Evolutionary conservation across 2,797 vertebrate species (phyloP), one percentile per base, ranked within the genome.

Genomic region (Muscicapa comitata): DNA sequence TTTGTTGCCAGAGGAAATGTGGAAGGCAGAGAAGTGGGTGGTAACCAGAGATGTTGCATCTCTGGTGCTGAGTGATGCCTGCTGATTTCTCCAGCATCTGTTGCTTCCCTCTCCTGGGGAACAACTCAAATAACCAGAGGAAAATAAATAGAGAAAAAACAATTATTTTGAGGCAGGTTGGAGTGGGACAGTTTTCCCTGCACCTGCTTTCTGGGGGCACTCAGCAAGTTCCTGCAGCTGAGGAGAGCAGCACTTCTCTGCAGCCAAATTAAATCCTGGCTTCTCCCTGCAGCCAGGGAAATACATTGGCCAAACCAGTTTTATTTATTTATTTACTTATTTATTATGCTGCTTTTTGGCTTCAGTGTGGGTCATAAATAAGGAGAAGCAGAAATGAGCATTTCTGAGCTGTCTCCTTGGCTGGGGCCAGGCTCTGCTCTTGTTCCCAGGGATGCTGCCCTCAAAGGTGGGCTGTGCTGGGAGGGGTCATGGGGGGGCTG

Each of bases 371-470:
- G 38, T 74, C 35, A 23, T 77, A 80, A 83, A 77, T 75, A 40
- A 53, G 0, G 0, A 58, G 38, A 70, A 59, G 81, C 57, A 87
- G 87, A 53, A 86, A 57, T 0, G 0, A 90, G 29, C 4, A 5
- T 76, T 2, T 24, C 71, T 53, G 7, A 82, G 7, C 20, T 51
- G 53, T 43, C 5, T 3, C 26, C 67, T 37, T 4, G 19, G 54
- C 87, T 57, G n/a, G 45, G 70, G 35, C n/a, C 9, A 11, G 83
- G 65, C 6, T 2, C 59, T 68, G 54, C 82, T 55, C 31, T 18
- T n/a, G 31, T 59, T 83, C 29, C 78, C 2, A 11, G 33, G 42
- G 38, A 31, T 35, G 38, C 47, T 76, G 72, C 43, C 67, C 31
- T 6, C 4, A 28, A 43, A 90, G 77, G 9, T 61, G 89, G 76